A percentile compares a stretch with the other conserved stretches of the same genome.
Evolutionary conservation across 1,140 invertebrate genomes (phyloP).

Genomic region (Pachypsylla venusta): DNA sequence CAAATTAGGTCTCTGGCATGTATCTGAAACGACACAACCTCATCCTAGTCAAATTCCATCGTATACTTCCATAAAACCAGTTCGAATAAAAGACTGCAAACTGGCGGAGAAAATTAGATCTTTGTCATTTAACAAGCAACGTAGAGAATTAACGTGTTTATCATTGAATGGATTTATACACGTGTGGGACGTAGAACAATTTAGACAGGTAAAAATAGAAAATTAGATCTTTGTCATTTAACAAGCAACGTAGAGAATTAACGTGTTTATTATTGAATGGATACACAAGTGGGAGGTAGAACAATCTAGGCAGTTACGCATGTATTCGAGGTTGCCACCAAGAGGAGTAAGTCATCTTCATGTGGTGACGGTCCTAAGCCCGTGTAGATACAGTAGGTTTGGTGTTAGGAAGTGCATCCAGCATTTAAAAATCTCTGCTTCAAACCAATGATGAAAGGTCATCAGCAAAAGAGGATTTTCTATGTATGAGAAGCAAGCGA

Average conservation of each 20-base stretch:
- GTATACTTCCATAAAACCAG: constrained; percentile 42
- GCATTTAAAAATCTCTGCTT: too few species aligned
- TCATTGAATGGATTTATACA: constrained; percentile 80
- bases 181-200: constrained; percentile 80
- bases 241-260: constrained; percentile 69
- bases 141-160: constrained; percentile 78
- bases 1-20: constrained; percentile 62
- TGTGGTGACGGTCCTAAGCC: too few species aligned
- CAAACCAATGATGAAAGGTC: too few species aligned
- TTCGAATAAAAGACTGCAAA: constrained; percentile 55
- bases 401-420: too few species aligned
- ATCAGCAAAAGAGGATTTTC: too few species aligned
- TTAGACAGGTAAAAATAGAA: constrained; percentile 53
- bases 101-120: constrained; percentile 69
- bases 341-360: too few species aligned
- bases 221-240: constrained; percentile 76
- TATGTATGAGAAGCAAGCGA: too few species aligned
- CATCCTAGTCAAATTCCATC: constrained; percentile 17
- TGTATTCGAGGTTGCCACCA: too few species aligned
- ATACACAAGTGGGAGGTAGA: too few species aligned
- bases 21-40: constrained; percentile 31
- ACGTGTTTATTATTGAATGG: constrained; percentile 85
- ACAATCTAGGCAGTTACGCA: too few species aligned
- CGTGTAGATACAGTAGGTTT: too few species aligned
- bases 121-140: constrained; percentile 68